Evolutionary conservation across 2,888 invertebrate genomes (phyloP).

Genomic region (Dyspetes luteomarginatus): DNA sequence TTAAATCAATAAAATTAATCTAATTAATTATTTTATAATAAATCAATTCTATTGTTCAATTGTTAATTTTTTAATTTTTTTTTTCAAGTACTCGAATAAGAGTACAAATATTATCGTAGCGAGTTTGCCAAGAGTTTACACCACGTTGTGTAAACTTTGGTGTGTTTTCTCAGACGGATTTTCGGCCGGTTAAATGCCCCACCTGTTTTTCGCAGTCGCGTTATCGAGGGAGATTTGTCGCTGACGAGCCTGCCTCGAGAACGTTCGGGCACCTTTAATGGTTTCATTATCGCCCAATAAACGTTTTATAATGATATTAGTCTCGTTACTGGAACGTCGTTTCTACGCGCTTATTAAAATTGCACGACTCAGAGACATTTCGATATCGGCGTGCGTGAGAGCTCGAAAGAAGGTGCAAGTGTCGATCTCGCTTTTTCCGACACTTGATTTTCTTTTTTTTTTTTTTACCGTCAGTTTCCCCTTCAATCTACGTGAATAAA

Average conservation of each 20-base stretch:
- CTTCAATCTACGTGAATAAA: not conserved
- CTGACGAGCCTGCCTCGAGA: slow-evolving; percentile 48
- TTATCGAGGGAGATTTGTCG: slow-evolving; percentile 16
- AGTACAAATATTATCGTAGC: slow-evolving; percentile 19
- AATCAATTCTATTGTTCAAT: no score
- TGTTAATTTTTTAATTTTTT: no score
- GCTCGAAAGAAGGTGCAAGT: slow-evolving; percentile 12
- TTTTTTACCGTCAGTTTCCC: not conserved
- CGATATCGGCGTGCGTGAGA: slow-evolving; percentile 6
- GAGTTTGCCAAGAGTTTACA: slow-evolving; percentile 4
- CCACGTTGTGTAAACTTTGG: not conserved
- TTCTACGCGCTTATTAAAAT: slow-evolving; percentile 73
- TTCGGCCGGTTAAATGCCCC: slow-evolving; percentile 22
- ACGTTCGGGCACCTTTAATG: slow-evolving; percentile 71
- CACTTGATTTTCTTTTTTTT: not conserved
- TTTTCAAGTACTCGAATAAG: not conserved
- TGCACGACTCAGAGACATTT: slow-evolving; percentile 66
- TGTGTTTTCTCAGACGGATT: slow-evolving; percentile 24
- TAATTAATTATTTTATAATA: no score
- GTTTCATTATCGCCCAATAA: slow-evolving; percentile 74
- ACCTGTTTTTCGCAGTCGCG: not conserved
- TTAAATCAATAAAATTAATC: not conserved
- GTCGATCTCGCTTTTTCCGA: slow-evolving; percentile 26
- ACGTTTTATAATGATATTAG: slow-evolving; percentile 75
- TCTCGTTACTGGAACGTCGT: slow-evolving; percentile 69